Evolutionary conservation across 2,113 vertebrate species (phyloP).

Genomic region (Muntiacus muntjak): DNA sequence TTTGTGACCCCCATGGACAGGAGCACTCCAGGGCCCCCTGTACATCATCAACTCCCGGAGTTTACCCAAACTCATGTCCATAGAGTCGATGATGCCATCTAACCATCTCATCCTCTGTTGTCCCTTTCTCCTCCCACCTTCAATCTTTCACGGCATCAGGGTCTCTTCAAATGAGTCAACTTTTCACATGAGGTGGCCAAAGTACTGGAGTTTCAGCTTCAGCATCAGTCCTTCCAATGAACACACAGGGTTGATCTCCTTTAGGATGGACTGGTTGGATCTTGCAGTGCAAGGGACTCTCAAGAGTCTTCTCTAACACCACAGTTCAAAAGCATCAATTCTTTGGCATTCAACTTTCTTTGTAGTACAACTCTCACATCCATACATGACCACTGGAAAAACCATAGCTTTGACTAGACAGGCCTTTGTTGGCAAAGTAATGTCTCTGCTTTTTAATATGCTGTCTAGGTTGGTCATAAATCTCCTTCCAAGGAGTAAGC

Average conservation of each 20-base stretch:
- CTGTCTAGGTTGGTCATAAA: neutral
- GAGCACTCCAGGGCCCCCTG: neutral
- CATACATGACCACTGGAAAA: neutral
- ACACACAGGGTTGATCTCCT: neutral
- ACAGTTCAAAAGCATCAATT: neutral
- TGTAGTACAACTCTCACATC: neutral
- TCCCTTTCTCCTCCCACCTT: neutral
- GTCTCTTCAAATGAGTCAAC: neutral
- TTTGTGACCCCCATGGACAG: neutral
- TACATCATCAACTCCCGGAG: neutral
- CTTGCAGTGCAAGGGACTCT: neutral
- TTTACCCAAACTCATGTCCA: neutral
- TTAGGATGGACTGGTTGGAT: neutral
- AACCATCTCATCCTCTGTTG: neutral
- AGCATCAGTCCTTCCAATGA: neutral
- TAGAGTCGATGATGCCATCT: neutral
- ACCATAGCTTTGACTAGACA: neutral
- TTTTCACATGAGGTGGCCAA: neutral
- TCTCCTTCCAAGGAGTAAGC: neutral
- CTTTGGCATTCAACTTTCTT: neutral
- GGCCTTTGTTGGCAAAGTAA: neutral
- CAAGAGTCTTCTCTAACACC: neutral
- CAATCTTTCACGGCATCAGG: neutral
- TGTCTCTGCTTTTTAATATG: neutral
- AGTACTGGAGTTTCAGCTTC: neutral